Conservation (phyloP, 1,140 invertebrate species). For the Heliconius himera region DNA sequence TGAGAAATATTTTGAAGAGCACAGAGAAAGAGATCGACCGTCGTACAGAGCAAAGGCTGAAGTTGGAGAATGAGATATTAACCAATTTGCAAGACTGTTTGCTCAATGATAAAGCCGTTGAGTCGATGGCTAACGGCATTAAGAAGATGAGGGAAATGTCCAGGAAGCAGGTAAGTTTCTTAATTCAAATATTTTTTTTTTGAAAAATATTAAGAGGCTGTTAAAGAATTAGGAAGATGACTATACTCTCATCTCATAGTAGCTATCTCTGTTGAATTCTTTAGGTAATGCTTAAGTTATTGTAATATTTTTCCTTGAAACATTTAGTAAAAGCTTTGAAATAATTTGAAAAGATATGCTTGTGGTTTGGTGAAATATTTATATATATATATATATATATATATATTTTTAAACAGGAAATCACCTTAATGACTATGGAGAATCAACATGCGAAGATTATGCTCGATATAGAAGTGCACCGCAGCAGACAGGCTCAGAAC, state of each 20-base stretch:
- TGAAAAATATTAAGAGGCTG: background rate
- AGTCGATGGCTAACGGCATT: conserved; percentile 75
- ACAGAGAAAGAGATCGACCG: conserved; percentile 82
- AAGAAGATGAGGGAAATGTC: conserved; percentile 76
- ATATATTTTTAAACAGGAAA: conserved; percentile 81
- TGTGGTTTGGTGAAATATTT: background rate
- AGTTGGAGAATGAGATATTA: conserved; percentile 85
- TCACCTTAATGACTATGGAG: conserved; percentile 83
- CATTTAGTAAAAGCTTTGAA: background rate
- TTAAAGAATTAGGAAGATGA: too few relatives aligned
- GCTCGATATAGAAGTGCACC: conserved; percentile 84
- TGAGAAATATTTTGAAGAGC: conserved; percentile 67
- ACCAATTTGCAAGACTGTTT: conserved; percentile 85
- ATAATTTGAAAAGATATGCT: background rate
- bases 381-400: too few relatives aligned
- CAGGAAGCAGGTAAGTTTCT: conserved; percentile 66
- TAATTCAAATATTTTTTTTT: background rate
- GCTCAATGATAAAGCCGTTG: conserved; percentile 85
- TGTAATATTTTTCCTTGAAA: background rate
- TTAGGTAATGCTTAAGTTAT: too few relatives aligned
- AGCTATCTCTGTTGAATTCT: too few relatives aligned
- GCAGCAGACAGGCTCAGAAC: conserved; percentile 72
- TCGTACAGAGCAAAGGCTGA: conserved; percentile 79
- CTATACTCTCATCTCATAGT: too few relatives aligned
- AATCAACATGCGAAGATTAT: conserved; percentile 84